phyloP scores from a whole-genome alignment of 2,888 invertebrate genomes.

The Papilio elwesi region DNA sequence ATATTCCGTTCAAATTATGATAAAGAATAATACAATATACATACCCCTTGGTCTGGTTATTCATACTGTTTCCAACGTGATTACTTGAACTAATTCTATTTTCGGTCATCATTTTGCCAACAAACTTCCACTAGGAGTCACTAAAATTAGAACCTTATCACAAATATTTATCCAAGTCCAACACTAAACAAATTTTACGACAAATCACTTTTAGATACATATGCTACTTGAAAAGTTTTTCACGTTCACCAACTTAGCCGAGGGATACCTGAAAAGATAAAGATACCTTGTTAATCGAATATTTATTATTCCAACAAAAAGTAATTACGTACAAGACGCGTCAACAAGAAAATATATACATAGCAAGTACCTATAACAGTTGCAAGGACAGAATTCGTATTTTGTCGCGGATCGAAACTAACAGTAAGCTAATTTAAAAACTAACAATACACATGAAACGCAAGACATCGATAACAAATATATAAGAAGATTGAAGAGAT shows the following conservation, averaged over 20 bases:
- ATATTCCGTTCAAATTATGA: constrained; percentile 38
- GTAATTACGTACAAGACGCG: constrained; percentile 68
- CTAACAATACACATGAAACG: constrained; percentile 9
- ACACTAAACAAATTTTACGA: constrained; percentile 81
- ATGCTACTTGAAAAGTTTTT: constrained; percentile 77
- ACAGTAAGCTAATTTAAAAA: constrained; percentile 28
- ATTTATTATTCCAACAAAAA: constrained; percentile 47
- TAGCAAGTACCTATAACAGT: constrained; percentile 46
- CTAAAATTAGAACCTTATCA: constrained; percentile 82
- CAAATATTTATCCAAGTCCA: constrained; percentile 77
- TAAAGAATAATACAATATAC: constrained; percentile 54
- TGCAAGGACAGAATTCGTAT: constrained; percentile 33
- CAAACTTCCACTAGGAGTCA: constrained; percentile 63
- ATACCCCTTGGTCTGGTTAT: constrained; percentile 84
- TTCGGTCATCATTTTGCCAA: constrained; percentile 89
- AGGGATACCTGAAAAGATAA: constrained; percentile 77
- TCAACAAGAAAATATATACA: constrained; percentile 72
- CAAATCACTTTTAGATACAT: constrained; percentile 79
- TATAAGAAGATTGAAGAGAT: constrained; percentile 61
- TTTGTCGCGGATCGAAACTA: constrained; percentile 35
- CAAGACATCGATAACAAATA: constrained; percentile 42
- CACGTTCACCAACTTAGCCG: constrained; percentile 80
- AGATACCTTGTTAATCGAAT: constrained; percentile 46
- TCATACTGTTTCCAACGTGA: constrained; percentile 85
- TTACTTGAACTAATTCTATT: constrained; percentile 88